phyloP scores from a whole-genome alignment of 2,797 vertebrate species.

The Cossypha niveicapilla region DNA sequence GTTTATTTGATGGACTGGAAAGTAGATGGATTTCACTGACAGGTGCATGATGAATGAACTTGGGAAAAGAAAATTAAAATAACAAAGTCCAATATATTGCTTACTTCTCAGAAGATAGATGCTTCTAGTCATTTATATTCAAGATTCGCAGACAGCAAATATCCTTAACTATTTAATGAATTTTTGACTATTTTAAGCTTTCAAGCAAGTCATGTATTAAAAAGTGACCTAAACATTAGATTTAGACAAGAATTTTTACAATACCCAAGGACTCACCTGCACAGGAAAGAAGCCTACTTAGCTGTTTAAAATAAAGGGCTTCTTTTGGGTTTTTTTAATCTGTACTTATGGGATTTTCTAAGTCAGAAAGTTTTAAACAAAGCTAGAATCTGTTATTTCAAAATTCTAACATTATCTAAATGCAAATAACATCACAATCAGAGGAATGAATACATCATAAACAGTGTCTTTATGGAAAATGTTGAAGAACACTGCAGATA shows the following conservation, averaged over 20 bases:
- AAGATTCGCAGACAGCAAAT: not conserved
- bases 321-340: not conserved
- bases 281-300: not conserved
- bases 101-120: not conserved
- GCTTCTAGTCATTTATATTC: not conserved
- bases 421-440: constrained; percentile 35
- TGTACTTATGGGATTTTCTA: not conserved
- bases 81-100: not conserved
- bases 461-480: not conserved
- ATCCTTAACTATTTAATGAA: not conserved
- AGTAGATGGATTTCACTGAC: constrained; percentile 21
- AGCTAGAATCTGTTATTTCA: not conserved
- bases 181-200: not conserved
- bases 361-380: constrained; percentile 10
- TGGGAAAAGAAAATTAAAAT: constrained; percentile 29
- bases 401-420: constrained; percentile 19
- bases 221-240: not conserved
- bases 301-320: not conserved
- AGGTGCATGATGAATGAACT: constrained; percentile 11
- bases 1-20: constrained; percentile 37
- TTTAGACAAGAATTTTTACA: not conserved
- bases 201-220: not conserved
- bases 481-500: not conserved
- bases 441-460: constrained; percentile 33
- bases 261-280: not conserved